Base-by-base conservation (phyloP, 2,888 invertebrate genomes). In the Dolomedes plantarius region DNA sequence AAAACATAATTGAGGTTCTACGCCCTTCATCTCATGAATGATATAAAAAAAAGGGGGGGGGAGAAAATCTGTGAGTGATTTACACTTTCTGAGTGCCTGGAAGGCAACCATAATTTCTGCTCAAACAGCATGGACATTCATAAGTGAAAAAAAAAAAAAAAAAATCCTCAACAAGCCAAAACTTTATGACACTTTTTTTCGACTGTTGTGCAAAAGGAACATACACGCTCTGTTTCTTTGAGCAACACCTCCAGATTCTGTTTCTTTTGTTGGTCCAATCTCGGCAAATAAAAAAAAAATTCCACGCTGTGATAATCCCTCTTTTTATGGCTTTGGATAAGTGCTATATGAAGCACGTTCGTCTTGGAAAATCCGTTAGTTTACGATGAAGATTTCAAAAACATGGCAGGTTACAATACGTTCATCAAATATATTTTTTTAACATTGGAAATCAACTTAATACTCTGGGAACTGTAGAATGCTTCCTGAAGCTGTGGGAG, bases 361-460 rank as follows among this genome's bases (percentile, higher is more conserved):
- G 11, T 23, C 64, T 62, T 11, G 19, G 62, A 7, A 19, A 68
- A 73, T 77, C 73, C 76, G 39, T 36, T 36, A 29, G 72, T 83
- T 83, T 83, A 83, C 31, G 76, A 23, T 6, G 1, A 23, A 0
- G 56, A 23, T 19, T 56, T 23, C 56, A 5, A 23, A 11, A 56
- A 56, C 56, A 56, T 56, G 19, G 5, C 2, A 23, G 5, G 11
- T 9, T 7, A 56, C 23, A 11, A 19, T 56, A 23, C 23, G 56
- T 56, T 23, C 56, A 23, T 56, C 23, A 23, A n/a, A n/a, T n/a
- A n/a, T 56, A 23, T 56, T 56, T 56, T 36, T 36, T 36, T n/a
- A n/a, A n/a, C n/a, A n/a, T n/a, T n/a, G n/a, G n/a, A n/a, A n/a
- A n/a, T n/a, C n/a, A n/a, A n/a, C n/a, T n/a, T n/a, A n/a, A n/a